Evolutionary conservation across 2,888 invertebrate genomes (phyloP), one percentile per base, ranked within the genome.

Genomic region (Hirudinaria manillensis): DNA sequence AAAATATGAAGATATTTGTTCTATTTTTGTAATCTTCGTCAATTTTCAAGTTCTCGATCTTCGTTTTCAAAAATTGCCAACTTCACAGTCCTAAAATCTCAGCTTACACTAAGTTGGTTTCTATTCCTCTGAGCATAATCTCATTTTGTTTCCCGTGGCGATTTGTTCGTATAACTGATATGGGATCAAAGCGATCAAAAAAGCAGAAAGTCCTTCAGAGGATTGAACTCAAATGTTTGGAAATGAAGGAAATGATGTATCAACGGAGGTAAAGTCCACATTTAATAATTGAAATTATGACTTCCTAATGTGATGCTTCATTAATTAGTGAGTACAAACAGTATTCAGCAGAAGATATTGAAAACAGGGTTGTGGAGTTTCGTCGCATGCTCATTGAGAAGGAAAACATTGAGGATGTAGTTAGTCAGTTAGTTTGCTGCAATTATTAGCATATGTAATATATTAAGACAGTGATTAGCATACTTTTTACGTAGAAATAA

Each of bases 211-310:
- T 32, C 36, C 34, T 65, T 1, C 55, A 73, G 38, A 61, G 73
- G 61, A 73, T 73, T 55, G 73, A 73, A 55, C 34, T 73, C n/a
- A 73, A 73, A 73, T 73, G 73, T 61, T 55, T 73, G 65, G 73
- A 73, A 73, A 73, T 73, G 73, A 73, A 73, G 56, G 73, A 73
- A 27, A 73, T 73, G 73, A 73, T 73, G 73, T 73, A 73, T 61
- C 73, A 73, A 32, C n/a, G 32, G 3, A 68, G 68, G 68, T 68
- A 6, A n/a, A 32, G 45, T 45, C 45, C 16, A 45, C 45, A 36
- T 61, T 61, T 19, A 61, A 7, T 27, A 19, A 61, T 7, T 16
- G 10, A 61, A 1, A n/a, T 61, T 61, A 13, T 19, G 29, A 61
- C 24, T 61, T 61, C 29, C 29, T 27, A 29, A 61, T 7, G 29